These are phyloP conservation scores for Bradypodion pumilum DNA, from an alignment of 2,797 vertebrate species.

Conservation along the genomic window DNA sequence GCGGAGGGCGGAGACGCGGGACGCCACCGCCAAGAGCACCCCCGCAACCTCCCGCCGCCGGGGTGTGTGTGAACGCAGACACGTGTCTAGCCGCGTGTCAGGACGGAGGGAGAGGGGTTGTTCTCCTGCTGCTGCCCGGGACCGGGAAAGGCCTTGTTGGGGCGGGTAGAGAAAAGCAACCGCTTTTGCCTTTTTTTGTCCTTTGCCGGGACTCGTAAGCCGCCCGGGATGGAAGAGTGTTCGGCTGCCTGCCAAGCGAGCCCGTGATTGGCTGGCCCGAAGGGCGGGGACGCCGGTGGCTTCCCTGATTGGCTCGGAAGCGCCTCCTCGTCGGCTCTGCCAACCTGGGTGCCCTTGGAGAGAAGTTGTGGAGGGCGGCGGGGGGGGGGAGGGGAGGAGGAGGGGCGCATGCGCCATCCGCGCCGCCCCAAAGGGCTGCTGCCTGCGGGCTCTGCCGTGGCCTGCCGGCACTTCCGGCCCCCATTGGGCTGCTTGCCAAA, in stretches of 20 bases:
- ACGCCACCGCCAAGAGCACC: no score
- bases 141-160: no score
- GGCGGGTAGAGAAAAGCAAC: not conserved
- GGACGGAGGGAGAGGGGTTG: not conserved
- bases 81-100: not conserved
- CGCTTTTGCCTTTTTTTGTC: not conserved
- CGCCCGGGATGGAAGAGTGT: no score
- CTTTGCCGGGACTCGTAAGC: not conserved
- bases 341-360: not conserved
- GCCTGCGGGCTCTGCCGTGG: not conserved
- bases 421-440: not conserved
- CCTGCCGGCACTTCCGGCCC: not conserved
- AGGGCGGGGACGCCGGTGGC: not conserved
- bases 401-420: not conserved
- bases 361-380: not conserved
- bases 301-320: not conserved
- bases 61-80: not conserved
- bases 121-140: not conserved
- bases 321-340: not conserved
- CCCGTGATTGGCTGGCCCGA: not conserved
- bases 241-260: no score
- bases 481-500: not conserved
- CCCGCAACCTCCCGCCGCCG: not conserved
- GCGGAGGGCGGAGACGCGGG: no score
- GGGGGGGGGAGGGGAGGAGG: accelerated